Evolutionary conservation across 2,113 vertebrate genomes (phyloP).

Genomic region (Oreocharis arfaki): DNA sequence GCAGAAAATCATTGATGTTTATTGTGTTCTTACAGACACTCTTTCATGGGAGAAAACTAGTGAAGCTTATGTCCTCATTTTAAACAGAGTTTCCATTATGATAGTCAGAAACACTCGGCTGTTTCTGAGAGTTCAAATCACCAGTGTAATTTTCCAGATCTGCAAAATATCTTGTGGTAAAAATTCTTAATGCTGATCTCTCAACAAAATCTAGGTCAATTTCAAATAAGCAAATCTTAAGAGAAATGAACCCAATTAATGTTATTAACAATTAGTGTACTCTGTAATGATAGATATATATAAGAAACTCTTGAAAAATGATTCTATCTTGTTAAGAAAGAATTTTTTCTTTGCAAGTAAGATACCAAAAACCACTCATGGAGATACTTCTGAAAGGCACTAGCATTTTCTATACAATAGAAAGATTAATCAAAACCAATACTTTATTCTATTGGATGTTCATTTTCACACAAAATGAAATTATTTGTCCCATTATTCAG

Average conservation of each 20-base stretch:
- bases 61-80: background rate
- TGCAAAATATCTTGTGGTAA: slow-evolving; percentile 4
- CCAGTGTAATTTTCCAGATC: background rate
- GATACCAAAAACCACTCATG: background rate
- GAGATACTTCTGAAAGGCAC: background rate
- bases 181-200: background rate
- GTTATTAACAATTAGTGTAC: slow-evolving; percentile 25
- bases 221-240: slow-evolving; percentile 37
- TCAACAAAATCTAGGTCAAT: slow-evolving; percentile 35
- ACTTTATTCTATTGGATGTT: background rate
- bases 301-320: background rate
- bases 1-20: background rate
- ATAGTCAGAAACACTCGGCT: background rate
- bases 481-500: background rate
- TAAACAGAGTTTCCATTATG: background rate
- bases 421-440: background rate
- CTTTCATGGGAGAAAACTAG: background rate
- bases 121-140: background rate
- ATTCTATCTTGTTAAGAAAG: background rate
- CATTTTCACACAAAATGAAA: background rate
- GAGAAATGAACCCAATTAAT: slow-evolving; percentile 55
- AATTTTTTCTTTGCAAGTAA: background rate
- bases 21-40: background rate
- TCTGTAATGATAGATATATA: background rate
- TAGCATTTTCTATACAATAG: background rate